These are phyloP conservation scores for Lamellibrachia luymesi DNA, from an alignment of 1,140 invertebrate species.

Conservation along the genomic window DNA sequence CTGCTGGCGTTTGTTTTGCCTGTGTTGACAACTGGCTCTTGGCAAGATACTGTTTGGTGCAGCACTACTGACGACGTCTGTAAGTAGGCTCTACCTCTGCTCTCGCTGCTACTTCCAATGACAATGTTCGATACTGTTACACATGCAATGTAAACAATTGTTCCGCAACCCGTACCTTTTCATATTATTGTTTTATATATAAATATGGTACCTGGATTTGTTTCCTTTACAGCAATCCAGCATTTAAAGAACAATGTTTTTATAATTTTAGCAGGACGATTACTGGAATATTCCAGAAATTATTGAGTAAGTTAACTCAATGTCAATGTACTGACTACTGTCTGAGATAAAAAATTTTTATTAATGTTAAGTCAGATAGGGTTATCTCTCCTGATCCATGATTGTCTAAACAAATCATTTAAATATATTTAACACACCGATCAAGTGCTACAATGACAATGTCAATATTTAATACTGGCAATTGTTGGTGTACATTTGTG, in stretches of 20 bases:
- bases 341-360: too few relatives aligned
- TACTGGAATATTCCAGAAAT: background rate
- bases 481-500: too few relatives aligned
- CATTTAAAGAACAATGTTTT: background rate
- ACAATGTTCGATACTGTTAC: background rate
- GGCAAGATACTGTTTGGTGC: background rate
- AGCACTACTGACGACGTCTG: background rate
- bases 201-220: background rate
- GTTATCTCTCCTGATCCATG: too few relatives aligned
- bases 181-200: background rate
- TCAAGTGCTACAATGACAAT: too few relatives aligned
- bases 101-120: background rate
- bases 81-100: background rate
- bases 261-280: background rate
- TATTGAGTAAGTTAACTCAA: background rate
- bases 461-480: too few relatives aligned
- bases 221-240: background rate
- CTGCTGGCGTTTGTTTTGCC: background rate
- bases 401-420: too few relatives aligned
- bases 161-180: background rate
- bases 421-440: too few relatives aligned
- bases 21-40: slow-evolving; percentile 4
- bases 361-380: too few relatives aligned
- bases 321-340: background rate
- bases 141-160: background rate